Evolutionary conservation across 2,888 invertebrate genomes (phyloP).

Genomic region (Ochropleura leucogaster): DNA sequence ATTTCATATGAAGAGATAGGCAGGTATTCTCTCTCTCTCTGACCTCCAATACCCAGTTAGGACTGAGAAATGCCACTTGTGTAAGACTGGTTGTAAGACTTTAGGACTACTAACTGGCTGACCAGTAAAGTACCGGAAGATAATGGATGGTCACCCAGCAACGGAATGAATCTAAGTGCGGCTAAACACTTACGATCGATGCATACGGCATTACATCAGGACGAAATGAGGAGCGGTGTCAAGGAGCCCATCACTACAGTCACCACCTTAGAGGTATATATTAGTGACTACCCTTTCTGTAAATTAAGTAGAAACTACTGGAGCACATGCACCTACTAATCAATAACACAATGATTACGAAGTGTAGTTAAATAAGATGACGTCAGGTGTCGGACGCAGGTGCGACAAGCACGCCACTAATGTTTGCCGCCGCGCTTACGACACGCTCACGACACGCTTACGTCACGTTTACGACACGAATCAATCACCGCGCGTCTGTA

Average conservation of each 20-base stretch:
- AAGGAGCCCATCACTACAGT: background rate
- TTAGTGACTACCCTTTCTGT: background rate
- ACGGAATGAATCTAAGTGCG: background rate
- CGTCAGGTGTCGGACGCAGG: slow-evolving; percentile 26
- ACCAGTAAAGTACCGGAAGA: background rate
- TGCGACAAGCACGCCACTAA: slow-evolving; percentile 25
- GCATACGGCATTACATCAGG: background rate
- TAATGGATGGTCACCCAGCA: background rate
- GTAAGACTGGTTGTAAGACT: background rate
- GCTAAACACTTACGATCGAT: background rate
- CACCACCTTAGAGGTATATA: too few relatives aligned
- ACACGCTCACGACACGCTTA: background rate
- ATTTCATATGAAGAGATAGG: background rate
- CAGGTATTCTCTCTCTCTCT: background rate
- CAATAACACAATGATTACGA: slow-evolving; percentile 16
- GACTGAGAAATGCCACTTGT: background rate
- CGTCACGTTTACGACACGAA: slow-evolving; percentile 17
- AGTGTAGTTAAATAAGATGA: background rate
- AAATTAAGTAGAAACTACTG: background rate
- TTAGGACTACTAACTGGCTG: background rate
- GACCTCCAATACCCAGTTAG: background rate
- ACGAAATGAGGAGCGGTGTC: background rate
- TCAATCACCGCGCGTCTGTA: slow-evolving; percentile 40
- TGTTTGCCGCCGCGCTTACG: slow-evolving; percentile 28
- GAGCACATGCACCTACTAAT: background rate